Conservation (phyloP, 2,797 vertebrate species). For the Pangasius larnaudii region DNA sequence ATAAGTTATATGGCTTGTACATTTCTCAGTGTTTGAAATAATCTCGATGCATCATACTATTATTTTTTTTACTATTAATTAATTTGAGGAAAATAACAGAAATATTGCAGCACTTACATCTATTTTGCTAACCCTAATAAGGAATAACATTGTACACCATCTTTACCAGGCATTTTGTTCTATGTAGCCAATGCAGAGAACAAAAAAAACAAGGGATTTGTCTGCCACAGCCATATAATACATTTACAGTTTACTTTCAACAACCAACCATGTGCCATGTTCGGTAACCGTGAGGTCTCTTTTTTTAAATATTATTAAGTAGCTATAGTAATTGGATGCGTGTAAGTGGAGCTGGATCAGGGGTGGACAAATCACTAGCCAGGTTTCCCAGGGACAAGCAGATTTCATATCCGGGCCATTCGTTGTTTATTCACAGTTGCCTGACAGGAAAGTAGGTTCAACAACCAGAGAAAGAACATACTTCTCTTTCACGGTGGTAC, state of each 20-base stretch:
- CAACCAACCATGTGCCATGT: not conserved
- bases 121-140: not conserved
- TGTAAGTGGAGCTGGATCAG: not conserved
- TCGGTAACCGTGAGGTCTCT: not conserved
- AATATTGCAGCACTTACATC: not conserved
- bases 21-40: not conserved
- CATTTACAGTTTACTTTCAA: not conserved
- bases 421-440: not conserved
- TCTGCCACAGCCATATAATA: not conserved
- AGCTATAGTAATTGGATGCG: not conserved
- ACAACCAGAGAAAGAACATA: not conserved
- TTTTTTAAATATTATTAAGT: not conserved
- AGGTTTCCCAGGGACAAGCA: not conserved
- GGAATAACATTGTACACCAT: not conserved
- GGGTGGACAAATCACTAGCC: not conserved
- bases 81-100: not conserved
- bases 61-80: not conserved
- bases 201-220: not conserved
- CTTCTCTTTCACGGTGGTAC: not conserved
- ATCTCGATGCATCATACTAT: not conserved
- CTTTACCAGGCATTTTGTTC: not conserved
- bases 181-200: not conserved
- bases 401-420: not conserved
- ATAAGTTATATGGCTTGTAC: not conserved
- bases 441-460: not conserved